Conservation (phyloP, 2,113 vertebrate species). For the Xerus inauris region DNA sequence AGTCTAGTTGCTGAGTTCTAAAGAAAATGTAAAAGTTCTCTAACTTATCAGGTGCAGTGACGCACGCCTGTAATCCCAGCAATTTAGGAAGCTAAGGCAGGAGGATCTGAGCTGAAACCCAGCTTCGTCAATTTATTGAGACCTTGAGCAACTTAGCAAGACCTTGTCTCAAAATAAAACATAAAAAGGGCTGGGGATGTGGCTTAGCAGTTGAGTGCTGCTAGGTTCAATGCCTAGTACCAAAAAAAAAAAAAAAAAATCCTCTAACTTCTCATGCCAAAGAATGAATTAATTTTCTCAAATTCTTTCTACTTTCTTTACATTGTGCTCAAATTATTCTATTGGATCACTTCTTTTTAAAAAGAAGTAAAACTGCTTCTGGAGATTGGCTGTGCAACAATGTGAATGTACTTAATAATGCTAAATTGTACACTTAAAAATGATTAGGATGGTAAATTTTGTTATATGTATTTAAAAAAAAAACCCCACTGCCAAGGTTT, state of each 20-base stretch:
- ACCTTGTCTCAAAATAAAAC: too few relatives aligned
- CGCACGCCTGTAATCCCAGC: too few relatives aligned
- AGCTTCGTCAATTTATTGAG: too few relatives aligned
- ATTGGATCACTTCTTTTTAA: not conserved
- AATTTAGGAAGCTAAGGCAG: too few relatives aligned
- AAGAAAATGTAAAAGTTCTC: constrained; percentile 31
- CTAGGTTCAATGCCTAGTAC: too few relatives aligned
- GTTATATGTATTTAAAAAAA: constrained; percentile 9
- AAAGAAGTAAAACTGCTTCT: constrained; percentile 10
- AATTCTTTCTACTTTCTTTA: constrained; percentile 8
- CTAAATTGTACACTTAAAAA: not conserved
- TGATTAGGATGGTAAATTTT: not conserved
- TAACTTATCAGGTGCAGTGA: too few relatives aligned
- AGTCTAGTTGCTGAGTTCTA: constrained; percentile 33
- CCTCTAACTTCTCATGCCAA: constrained; percentile 40
- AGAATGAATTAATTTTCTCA: constrained; percentile 43
- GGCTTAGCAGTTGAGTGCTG: too few relatives aligned
- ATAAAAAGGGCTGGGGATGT: too few relatives aligned
- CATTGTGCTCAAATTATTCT: not conserved
- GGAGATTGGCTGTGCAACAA: not conserved
- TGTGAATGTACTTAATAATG: not conserved
- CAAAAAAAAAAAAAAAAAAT: too few relatives aligned
- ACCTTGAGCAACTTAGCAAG: too few relatives aligned
- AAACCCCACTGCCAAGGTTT: not conserved
- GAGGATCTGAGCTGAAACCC: too few relatives aligned